Conservation (phyloP, 2,113 vertebrate species). For the Gymnocephalus cernua region DNA sequence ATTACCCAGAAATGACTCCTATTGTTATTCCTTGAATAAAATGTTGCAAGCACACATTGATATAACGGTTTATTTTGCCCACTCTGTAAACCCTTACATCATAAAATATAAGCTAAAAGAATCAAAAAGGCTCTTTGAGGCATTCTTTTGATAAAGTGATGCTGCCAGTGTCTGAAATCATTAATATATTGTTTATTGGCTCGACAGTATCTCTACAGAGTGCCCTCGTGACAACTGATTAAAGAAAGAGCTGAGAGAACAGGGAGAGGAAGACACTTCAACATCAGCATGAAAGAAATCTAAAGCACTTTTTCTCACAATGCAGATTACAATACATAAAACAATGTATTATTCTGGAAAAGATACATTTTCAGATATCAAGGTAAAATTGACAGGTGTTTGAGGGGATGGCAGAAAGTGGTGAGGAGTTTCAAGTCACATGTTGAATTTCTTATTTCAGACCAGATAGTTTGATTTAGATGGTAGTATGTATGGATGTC, state of each 20-base stretch:
- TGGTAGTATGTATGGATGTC: neutral
- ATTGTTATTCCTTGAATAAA: neutral
- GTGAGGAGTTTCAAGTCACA: conserved; percentile 5
- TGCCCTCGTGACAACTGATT: conserved; percentile 3
- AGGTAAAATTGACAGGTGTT: neutral
- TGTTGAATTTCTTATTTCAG: neutral
- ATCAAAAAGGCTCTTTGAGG: conserved; percentile 24
- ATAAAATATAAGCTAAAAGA: conserved; percentile 25
- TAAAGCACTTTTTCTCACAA: neutral
- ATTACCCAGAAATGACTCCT: neutral
- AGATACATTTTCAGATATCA: neutral
- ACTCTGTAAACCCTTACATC: conserved; percentile 12
- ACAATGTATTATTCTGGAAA: neutral
- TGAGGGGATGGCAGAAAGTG: neutral
- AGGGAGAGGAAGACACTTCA: conserved; percentile 20
- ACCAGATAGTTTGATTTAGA: neutral
- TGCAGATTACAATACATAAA: neutral
- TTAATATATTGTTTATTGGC: conserved; percentile 33
- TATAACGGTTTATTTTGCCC: conserved; percentile 12
- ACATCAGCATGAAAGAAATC: conserved; percentile 17
- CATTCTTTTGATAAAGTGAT: conserved; percentile 14
- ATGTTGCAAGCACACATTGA: neutral
- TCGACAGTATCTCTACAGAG: conserved; percentile 22
- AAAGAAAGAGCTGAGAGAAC: conserved; percentile 36
- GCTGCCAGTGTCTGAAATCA: conserved; percentile 18